Evolutionary conservation across 2,888 invertebrate genomes (phyloP).

Genomic region (Chymomyza fuscimana): DNA sequence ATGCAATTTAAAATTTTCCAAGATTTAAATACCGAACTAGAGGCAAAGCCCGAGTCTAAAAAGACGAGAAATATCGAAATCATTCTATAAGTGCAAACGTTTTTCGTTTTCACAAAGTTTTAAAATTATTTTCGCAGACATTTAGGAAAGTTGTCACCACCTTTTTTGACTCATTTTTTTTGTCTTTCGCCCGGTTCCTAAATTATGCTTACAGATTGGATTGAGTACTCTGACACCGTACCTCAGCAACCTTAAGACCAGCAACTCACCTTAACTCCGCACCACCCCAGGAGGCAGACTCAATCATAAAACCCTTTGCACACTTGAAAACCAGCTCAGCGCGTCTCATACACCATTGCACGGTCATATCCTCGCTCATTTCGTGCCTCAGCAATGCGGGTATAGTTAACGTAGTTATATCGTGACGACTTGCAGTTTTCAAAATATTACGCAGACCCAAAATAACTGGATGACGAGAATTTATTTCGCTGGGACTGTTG

Average conservation of each 20-base stretch:
- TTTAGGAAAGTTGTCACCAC: no score
- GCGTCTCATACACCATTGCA: conserved; percentile 96
- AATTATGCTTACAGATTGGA: no score
- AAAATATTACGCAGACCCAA: conserved; percentile 96
- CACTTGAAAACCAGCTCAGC: conserved; percentile 99
- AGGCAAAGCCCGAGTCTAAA: no score
- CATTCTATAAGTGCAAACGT: no score
- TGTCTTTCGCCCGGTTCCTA: no score
- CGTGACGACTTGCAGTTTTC: conserved; percentile 96
- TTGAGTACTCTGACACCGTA: no score
- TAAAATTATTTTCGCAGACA: no score
- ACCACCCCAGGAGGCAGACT: conserved; percentile 96
- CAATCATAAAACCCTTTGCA: conserved; percentile 99
- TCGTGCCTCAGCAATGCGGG: conserved; percentile 95
- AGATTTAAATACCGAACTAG: no score
- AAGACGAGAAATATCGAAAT: no score
- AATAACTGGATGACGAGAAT: conserved; percentile 96
- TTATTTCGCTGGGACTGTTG: conserved; percentile 88
- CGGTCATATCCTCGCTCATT: conserved; percentile 97
- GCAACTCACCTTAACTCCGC: conserved; percentile 88
- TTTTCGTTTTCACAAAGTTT: no score
- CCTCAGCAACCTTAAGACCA: not conserved
- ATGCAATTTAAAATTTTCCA: no score
- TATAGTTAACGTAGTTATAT: conserved; percentile 94
- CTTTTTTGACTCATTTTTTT: no score